Evolutionary conservation across 1,140 invertebrate species (phyloP), one percentile per base, ranked within the genome.

Genomic region (Atopsyche davidsoni): DNA sequence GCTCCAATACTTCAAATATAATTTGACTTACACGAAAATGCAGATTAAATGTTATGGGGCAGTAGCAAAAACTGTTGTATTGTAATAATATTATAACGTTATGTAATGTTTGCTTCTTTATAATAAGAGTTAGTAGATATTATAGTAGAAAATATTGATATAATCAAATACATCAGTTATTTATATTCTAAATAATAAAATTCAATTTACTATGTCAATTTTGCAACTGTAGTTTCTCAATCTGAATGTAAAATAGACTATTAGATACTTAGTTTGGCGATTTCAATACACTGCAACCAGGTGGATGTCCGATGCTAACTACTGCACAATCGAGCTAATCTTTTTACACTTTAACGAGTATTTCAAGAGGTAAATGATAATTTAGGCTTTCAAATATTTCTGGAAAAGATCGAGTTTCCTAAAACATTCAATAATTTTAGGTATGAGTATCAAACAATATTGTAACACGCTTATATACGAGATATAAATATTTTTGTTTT

Each of bases 11-110:
- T n/a, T n/a, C n/a, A n/a, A n/a, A n/a, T n/a, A n/a, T n/a, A n/a
- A n/a, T n/a, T n/a, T n/a, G n/a, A n/a, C n/a, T n/a, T n/a, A n/a
- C n/a, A n/a, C n/a, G n/a, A n/a, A n/a, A n/a, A 40, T 46, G 11
- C 34, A 34, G 54, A 56, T 56, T 51, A 56, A 55, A 55, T 55
- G 53, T 55, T 55, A 46, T 24, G 53, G 53, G 53, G 53, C 48
- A 55, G 35, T 50, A 45, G 32, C 19, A 13, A 46, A 46, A 10
- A 16, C 14, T 10, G 6, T 35, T 35, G 14, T 35, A 16, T 13
- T 32, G 21, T 32, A 19, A 17, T 13, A 34, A 45, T 18, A 18
- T 32, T 16, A 18, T 44, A 44, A 31, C 25, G 42, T 24, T 11
- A 25, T 35, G 10, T 13, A 22, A 23, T 32, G 32, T 31, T 46